Base-by-base conservation (phyloP, 1,140 invertebrate genomes). In the Chymomyza costata region DNA sequence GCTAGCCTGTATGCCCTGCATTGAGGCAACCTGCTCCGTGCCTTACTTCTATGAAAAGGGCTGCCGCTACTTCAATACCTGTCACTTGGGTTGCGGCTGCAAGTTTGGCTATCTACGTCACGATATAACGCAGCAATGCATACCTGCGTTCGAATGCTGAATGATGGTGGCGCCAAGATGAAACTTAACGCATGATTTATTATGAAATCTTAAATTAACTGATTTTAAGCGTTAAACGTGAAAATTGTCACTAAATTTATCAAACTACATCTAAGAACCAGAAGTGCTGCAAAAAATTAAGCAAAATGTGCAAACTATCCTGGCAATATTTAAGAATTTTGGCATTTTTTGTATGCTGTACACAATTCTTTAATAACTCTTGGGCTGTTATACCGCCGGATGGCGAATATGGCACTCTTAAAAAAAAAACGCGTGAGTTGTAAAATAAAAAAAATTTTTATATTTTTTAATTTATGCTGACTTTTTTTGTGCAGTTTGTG, bases 11-110 rank as follows among this genome's bases (percentile, higher is more conserved):
- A 0, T 63, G 6, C 35, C 30, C 2, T 69, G 70, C 25, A n/a
- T 11, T 1, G 37, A 63, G 31, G 14, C 71, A 3, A 63, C 10
- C 8, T 78, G 71, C 13, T 15, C 14, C 3, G 5, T 16, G 28
- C 62, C 53, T 5, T 55, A 25, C 38, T 2, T 15, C 6, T 0
- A 3, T 1, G 30, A 55, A 3, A 1, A 17, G 0, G 0, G 2
- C 1, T 65, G 56, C 13, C 2, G 0, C 7, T 59, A 43, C 18
- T 1, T 13, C 1, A 0, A 0, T 0, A 1, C 14, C 8, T 76
- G 71, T 16, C 10, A 25, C 0, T 28, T 76, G 15, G 70, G 65
- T 18, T 76, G 70, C 15, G 31, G 17, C 32, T 76, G 70, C 47
- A 62, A 39, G n/a, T 47, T 38, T 5, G 71, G 66, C 15, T 63